Conservation (phyloP, 2,113 vertebrate species). For the Phasianus colchicus region DNA sequence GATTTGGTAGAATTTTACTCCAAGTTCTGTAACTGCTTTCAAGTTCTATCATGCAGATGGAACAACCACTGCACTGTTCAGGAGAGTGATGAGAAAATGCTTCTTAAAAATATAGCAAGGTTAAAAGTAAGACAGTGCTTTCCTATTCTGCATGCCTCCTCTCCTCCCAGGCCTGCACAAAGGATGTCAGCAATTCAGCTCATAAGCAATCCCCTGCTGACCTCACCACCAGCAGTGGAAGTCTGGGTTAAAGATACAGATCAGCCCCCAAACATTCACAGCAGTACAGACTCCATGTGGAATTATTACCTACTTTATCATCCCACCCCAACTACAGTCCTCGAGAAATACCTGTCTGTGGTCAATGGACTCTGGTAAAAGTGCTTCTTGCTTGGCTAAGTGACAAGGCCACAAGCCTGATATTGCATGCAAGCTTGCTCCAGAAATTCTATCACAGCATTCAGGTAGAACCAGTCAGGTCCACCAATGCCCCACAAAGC, state of each 20-base stretch:
- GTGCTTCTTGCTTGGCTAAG: background rate
- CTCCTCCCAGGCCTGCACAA: background rate
- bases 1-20: background rate
- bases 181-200: background rate
- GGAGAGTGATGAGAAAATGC: fast-evolving
- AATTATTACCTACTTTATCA: background rate
- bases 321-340: background rate
- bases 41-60: background rate
- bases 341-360: background rate
- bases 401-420: background rate
- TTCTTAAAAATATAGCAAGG: background rate
- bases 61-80: background rate
- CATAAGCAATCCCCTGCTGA: background rate
- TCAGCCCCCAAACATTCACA: background rate
- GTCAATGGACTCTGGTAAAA: background rate
- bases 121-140: background rate
- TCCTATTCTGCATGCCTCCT: background rate
- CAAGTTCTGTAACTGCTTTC: background rate
- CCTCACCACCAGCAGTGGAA: background rate
- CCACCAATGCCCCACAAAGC: background rate
- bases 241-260: background rate
- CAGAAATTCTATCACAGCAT: background rate
- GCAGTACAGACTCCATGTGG: background rate
- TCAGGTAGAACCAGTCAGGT: background rate
- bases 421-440: background rate